Percentiles rank a stretch among this genome's conserved stretches.
phyloP scores from a whole-genome alignment of 1,140 invertebrate species.

The Leptopilina boulardi region DNA sequence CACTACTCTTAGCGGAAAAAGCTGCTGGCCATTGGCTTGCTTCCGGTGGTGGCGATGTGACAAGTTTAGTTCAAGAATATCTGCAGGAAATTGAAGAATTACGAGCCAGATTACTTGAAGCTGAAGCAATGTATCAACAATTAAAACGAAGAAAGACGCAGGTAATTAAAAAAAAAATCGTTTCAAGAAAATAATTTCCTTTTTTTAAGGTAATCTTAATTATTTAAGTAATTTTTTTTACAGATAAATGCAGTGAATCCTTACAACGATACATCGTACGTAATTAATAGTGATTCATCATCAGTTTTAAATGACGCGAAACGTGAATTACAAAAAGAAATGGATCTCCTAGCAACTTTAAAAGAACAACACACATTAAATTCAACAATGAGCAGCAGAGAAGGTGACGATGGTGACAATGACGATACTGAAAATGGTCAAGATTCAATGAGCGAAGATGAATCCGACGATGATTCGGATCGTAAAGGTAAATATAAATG shows the following conservation, averaged over 20 bases:
- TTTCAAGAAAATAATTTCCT: not conserved
- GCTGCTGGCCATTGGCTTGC: slow-evolving; percentile 83
- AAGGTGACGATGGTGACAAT: slow-evolving; percentile 71
- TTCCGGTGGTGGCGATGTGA: slow-evolving; percentile 77
- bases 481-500: slow-evolving; percentile 65
- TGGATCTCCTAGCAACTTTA: slow-evolving; percentile 70
- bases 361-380: slow-evolving; percentile 67
- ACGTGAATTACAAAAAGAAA: slow-evolving; percentile 80
- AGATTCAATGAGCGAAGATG: slow-evolving; percentile 79
- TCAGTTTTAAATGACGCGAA: slow-evolving; percentile 82
- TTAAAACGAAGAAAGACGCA: slow-evolving; percentile 79
- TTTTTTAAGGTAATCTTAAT: not conserved
- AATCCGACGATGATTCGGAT: slow-evolving; percentile 80
- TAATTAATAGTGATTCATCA: slow-evolving; percentile 67
- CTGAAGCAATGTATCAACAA: slow-evolving; percentile 89
- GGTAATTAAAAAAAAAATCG: slow-evolving; percentile 51
- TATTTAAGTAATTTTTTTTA: slow-evolving; percentile 10
- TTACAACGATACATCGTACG: slow-evolving; percentile 66
- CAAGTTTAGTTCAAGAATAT: slow-evolving; percentile 87
- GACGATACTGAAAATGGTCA: slow-evolving; percentile 74
- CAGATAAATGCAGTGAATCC: slow-evolving; percentile 64
- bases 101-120: slow-evolving; percentile 90
- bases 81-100: slow-evolving; percentile 94
- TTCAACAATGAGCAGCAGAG: slow-evolving; percentile 59
- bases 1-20: slow-evolving; percentile 88